Evolutionary conservation across 2,113 vertebrate species (phyloP).

Genomic region (Ranitomeya variabilis): DNA sequence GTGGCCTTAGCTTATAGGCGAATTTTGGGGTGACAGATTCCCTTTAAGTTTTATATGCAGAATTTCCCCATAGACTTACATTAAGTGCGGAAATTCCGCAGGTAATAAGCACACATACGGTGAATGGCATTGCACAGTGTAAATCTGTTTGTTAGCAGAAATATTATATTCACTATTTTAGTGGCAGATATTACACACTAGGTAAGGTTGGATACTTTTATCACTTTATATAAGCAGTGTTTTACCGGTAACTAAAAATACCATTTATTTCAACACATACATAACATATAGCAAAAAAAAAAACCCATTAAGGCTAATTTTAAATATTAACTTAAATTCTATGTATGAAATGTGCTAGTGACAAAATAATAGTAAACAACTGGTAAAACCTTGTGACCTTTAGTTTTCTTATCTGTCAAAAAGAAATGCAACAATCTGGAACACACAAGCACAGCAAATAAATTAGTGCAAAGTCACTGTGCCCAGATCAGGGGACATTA

Average conservation of each 20-base stretch:
- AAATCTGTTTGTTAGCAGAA: too few species aligned
- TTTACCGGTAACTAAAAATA: neutral
- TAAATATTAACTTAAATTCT: neutral
- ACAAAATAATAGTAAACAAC: neutral
- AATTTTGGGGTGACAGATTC: too few species aligned
- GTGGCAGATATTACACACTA: too few species aligned
- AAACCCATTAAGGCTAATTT: neutral
- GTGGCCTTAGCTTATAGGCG: too few species aligned
- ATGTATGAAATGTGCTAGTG: neutral
- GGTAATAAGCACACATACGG: too few species aligned
- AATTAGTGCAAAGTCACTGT: constrained; percentile 33
- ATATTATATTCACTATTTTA: too few species aligned
- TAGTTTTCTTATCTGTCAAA: constrained; percentile 14
- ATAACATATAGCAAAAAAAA: neutral
- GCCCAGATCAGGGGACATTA: neutral
- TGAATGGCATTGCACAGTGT: too few species aligned
- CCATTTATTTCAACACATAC: neutral
- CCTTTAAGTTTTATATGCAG: too few species aligned
- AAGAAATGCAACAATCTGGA: neutral
- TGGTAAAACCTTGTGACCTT: neutral
- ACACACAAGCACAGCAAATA: neutral
- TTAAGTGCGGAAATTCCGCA: too few species aligned
- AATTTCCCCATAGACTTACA: too few species aligned
- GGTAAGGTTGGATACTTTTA: neutral
- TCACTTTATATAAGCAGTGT: neutral